Conservation (phyloP, 2,113 vertebrate species). For the Acrocephalus arundinaceus region DNA sequence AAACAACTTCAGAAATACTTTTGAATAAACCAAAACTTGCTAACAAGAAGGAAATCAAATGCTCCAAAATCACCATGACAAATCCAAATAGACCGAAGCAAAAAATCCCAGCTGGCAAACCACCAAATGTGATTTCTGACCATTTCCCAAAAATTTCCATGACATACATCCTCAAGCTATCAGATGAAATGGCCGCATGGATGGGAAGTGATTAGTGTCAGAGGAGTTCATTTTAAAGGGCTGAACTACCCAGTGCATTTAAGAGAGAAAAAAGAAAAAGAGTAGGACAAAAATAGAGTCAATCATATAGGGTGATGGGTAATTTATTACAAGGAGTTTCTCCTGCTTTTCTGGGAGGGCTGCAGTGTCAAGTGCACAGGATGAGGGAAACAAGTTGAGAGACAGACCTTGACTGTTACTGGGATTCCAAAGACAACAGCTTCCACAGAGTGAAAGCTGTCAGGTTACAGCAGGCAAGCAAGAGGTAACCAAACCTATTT, state of each 20-base stretch:
- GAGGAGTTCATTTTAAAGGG: not conserved
- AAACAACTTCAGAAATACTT: not conserved
- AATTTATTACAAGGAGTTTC: not conserved
- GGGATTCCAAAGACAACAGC: not conserved
- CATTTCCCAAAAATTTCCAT: not conserved
- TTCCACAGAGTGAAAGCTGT: not conserved
- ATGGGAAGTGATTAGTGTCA: not conserved
- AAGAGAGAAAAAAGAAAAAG: not conserved
- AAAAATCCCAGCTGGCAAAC: not conserved
- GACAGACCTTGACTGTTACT: not conserved
- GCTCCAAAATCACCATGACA: not conserved
- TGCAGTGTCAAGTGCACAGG: rapidly evolving
- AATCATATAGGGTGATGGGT: not conserved
- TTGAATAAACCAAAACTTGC: not conserved
- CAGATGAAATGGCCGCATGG: not conserved
- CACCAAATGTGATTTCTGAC: not conserved
- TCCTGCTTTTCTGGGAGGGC: not conserved
- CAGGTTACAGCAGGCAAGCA: not conserved
- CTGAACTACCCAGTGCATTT: not conserved
- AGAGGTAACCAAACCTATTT: not conserved
- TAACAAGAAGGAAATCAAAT: not conserved
- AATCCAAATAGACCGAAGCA: not conserved
- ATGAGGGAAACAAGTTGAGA: not conserved
- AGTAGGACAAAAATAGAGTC: not conserved
- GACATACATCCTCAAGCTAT: not conserved